A percentile compares a stretch with the other conserved stretches of the same genome.
phyloP scores from a whole-genome alignment of 2,113 vertebrate species.

The human region DNA sequence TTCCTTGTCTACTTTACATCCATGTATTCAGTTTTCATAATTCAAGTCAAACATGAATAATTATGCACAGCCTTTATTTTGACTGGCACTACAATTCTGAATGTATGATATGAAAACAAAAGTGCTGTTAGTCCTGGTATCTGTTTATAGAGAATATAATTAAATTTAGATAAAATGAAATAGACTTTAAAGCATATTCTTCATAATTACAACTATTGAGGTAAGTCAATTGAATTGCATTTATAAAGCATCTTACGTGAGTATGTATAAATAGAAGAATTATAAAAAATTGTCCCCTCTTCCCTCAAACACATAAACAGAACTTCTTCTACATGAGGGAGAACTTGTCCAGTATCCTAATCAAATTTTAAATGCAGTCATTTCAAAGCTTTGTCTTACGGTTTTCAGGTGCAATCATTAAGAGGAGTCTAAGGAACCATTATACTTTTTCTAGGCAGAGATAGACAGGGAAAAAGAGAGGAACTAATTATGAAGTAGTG shows the following conservation, averaged over 20 bases:
- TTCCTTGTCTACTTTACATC: background rate
- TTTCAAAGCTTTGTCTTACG: background rate
- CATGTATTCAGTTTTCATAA: background rate
- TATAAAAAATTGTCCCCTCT: background rate
- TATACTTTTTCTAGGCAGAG: background rate
- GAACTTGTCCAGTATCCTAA: background rate
- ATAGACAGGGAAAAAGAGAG: background rate
- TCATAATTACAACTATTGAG: slow-evolving; percentile 37
- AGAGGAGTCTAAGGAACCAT: background rate
- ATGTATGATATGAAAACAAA: slow-evolving; percentile 25
- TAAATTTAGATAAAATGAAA: slow-evolving; percentile 49
- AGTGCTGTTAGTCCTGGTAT: background rate
- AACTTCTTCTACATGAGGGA: background rate
- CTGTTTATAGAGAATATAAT: slow-evolving; percentile 23
- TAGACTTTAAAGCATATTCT: slow-evolving; percentile 29
- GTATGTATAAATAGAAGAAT: background rate
- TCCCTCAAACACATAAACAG: background rate
- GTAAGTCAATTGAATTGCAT: slow-evolving; percentile 2
- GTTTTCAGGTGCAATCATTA: background rate
- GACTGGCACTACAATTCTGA: slow-evolving; percentile 21
- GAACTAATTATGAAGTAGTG: background rate
- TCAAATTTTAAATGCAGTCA: background rate
- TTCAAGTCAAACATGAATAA: background rate
- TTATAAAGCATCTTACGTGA: background rate
- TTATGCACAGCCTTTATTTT: slow-evolving; percentile 4